Evolutionary conservation across 2,113 vertebrate genomes (phyloP), one percentile per base, ranked within the genome.

Genomic region (Ia io): DNA sequence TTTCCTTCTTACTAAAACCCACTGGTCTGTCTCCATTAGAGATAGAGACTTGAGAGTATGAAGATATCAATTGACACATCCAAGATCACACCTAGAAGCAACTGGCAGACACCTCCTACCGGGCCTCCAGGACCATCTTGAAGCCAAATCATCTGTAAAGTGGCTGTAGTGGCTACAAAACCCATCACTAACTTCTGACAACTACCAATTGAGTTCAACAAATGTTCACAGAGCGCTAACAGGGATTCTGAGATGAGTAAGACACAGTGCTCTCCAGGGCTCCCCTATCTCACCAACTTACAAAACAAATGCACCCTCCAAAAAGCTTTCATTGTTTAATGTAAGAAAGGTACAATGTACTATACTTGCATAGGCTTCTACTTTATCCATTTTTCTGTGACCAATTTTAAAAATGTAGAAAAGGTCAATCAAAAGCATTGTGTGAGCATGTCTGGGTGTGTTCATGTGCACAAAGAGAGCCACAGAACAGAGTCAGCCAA

Each of bases 121-220:
- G 83, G 51, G 56, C 28, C 80, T 91, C 71, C 44, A 93, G 78
- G 71, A 65, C 51, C 67, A 76, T 88, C 56, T 12, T 37, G 71
- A 93, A 96, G 71, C 91, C 91, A 95, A 78, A 37, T 76, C 82
- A 35, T 53, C 65, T 56, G 78, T 63, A 65, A 91, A 90, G 70
- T 76, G 84, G 22, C 76, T 74, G 8, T 0, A 28, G 28, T 53
- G 22, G 53, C 91, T 79, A 96, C 37, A 73, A 82, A 93, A 91
- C 47, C 56, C 88, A 82, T 74, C 88, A 28, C 47, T 88, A 53
- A 89, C 76, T 16, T 89, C 11, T 80, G 94, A 88, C 87, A 88
- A 42, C 47, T 73, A 67, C 51, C 5, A 1, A 53, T 32, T 78
- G 90, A 8, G 1, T 87, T 86, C 83, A 32, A 76, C 69, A 76